Evolutionary conservation across 35 echinoderm and acorn worm genomes (phyloP).

Genomic region (Lytechinus variegatus): DNA sequence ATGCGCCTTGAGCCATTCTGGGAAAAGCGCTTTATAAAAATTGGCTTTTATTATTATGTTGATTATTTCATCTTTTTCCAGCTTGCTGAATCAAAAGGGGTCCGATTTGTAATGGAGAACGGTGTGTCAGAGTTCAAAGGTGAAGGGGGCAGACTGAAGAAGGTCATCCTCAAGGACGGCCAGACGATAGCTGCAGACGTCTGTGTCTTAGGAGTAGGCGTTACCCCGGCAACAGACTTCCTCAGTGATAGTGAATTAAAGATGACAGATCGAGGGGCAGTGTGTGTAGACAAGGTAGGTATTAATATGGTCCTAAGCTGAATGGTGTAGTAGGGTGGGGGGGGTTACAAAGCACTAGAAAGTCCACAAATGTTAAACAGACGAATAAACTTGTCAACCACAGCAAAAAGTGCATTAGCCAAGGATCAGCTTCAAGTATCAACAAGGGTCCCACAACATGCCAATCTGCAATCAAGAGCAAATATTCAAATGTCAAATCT

Average conservation of each 20-base stretch:
- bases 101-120: conserved; percentile 81
- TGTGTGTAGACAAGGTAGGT: conserved; percentile 86
- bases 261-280: conserved; percentile 65
- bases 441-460: no score
- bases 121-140: conserved; percentile 76
- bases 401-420: no score
- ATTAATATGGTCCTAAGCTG: background rate
- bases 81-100: conserved; percentile 78
- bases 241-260: conserved; percentile 73
- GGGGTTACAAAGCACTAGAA: no score
- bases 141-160: conserved; percentile 65
- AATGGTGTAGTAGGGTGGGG: no score
- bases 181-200: conserved; percentile 75
- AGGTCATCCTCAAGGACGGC: conserved; percentile 67
- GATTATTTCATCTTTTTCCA: background rate
- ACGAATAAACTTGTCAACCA: no score
- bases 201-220: conserved; percentile 83
- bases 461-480: no score
- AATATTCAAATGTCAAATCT: no score
- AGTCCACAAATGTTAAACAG: no score
- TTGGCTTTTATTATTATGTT: no score
- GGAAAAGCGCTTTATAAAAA: no score
- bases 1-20: no score
- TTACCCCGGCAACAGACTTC: conserved; percentile 84
- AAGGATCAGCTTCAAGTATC: no score